Base-by-base conservation (phyloP, 2,113 vertebrate species). In the Nasalis larvatus region DNA sequence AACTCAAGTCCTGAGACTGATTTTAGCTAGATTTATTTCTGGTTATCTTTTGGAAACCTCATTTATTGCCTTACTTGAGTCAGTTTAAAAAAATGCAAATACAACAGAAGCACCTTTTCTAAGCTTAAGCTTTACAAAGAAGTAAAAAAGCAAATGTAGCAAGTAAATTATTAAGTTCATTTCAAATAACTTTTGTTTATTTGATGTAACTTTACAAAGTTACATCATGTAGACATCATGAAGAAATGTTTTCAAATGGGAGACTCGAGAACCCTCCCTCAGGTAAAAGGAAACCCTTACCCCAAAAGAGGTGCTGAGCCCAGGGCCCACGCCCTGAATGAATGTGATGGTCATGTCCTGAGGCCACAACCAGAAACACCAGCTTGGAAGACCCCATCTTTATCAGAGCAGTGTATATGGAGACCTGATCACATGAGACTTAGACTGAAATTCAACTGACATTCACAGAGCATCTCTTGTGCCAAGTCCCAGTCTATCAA, bases 101-200 rank as follows among this genome's bases (percentile, higher is more conserved):
- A 83, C 82, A 91, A 60, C 30, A 69, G 73, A 45, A 86, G 25
- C 45, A 66, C 23, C 25, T 35, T 89, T 93, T 69, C 56, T 69
- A 37, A 84, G 16, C 68, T 40, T 80, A 8, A 88, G 21, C 42
- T 94, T 92, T 76, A 68, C 47, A 95, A 88, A 88, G n/a, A 76
- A 74, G 73, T 56, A n/a, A 58, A 94, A 77, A 66, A 68, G 17
- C 49, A 94, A 97, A 74, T 25, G 21, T 8, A 66, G n/a, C 10
- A 80, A 85, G 45, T 21, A n/a, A 89, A 82, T 73, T 58, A 93
- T 60, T 94, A 93, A 52, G 91, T 96, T 93, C 35, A 85, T 56
- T 96, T 85, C 58, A 35, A 83, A 78, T 32, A 77, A 20, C 30
- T 16, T 63, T 71, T 85, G 63, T 63, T 84, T 91, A 66, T 23